Conservation (phyloP, 2,797 vertebrate species). For the Thalassophryne amazonica region DNA sequence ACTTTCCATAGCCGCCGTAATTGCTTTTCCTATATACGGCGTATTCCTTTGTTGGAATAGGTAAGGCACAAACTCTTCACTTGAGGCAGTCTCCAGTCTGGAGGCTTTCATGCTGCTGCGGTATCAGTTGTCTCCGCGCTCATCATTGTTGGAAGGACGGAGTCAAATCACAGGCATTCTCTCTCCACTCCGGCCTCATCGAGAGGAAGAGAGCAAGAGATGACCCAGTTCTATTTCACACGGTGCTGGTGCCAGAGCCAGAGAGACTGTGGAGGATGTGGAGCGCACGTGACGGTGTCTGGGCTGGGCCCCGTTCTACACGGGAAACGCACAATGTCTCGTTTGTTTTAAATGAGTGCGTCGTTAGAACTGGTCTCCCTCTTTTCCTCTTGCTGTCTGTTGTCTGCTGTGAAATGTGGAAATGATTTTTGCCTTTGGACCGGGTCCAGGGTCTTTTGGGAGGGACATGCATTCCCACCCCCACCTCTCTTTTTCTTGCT, state of each 20-base stretch:
- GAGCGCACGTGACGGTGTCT: slow-evolving; percentile 70
- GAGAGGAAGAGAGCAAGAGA: slow-evolving; percentile 54
- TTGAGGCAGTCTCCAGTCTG: slow-evolving; percentile 1
- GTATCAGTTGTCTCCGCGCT: slow-evolving; percentile 1
- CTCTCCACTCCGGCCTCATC: slow-evolving; percentile 44
- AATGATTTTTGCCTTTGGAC: slow-evolving; percentile 84
- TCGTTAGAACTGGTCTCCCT: slow-evolving; percentile 67
- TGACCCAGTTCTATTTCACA: slow-evolving; percentile 77
- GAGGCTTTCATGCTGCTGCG: background rate
- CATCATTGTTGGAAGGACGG: slow-evolving; percentile 1
- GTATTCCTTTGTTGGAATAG: slow-evolving; percentile 11
- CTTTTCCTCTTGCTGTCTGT: slow-evolving; percentile 79
- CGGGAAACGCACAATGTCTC: slow-evolving; percentile 75
- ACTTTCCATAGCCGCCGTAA: slow-evolving; percentile 28
- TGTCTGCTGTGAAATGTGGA: slow-evolving; percentile 82
- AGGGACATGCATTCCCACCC: slow-evolving; percentile 51
- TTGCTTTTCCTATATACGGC: slow-evolving; percentile 14
- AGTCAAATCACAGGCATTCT: slow-evolving; percentile 42
- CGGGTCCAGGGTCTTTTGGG: slow-evolving; percentile 73
- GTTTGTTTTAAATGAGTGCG: slow-evolving; percentile 75
- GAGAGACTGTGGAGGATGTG: slow-evolving; percentile 57
- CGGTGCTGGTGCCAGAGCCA: slow-evolving; percentile 63
- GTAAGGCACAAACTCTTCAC: background rate
- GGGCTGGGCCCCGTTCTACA: slow-evolving; percentile 70
- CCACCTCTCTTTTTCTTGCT: slow-evolving; percentile 8